A percentile compares a stretch with the other conserved stretches of the same genome.
These are phyloP conservation scores for Gadopsis marmoratus DNA, from an alignment of 2,797 vertebrate species.

Conservation along the genomic window DNA sequence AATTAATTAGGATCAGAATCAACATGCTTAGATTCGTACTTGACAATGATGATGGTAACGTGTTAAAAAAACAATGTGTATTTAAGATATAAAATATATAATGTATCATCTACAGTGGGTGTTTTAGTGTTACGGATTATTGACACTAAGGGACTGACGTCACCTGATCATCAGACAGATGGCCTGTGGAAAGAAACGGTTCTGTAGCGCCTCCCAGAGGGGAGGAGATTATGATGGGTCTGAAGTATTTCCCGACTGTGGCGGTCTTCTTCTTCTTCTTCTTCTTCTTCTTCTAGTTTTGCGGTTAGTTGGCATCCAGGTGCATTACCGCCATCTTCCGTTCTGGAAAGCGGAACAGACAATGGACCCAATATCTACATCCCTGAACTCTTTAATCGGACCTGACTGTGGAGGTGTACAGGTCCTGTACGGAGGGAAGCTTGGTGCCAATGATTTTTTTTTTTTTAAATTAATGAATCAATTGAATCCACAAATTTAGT, in stretches of 20 bases:
- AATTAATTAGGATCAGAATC: background rate
- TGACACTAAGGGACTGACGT: background rate
- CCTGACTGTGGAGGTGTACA: background rate
- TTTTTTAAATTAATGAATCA: background rate
- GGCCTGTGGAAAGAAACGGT: background rate
- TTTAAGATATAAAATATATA: background rate
- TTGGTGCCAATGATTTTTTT: background rate
- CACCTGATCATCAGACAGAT: background rate
- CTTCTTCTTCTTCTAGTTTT: too few relatives aligned
- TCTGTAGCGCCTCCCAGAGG: background rate
- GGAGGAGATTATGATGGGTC: too few relatives aligned
- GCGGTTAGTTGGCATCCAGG: too few relatives aligned
- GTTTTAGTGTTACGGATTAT: background rate
- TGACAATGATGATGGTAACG: too few relatives aligned
- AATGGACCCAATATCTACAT: too few relatives aligned
- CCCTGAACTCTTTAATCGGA: too few relatives aligned
- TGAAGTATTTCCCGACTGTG: too few relatives aligned
- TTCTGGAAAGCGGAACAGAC: too few relatives aligned
- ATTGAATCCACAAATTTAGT: too few relatives aligned
- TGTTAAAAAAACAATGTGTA: background rate
- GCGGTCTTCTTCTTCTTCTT: too few relatives aligned
- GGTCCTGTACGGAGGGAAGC: background rate
- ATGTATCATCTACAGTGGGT: background rate
- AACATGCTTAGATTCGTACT: background rate
- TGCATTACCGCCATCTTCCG: too few relatives aligned